phyloP scores from a whole-genome alignment of 2,888 invertebrate species.

The Ceramica pisi region DNA sequence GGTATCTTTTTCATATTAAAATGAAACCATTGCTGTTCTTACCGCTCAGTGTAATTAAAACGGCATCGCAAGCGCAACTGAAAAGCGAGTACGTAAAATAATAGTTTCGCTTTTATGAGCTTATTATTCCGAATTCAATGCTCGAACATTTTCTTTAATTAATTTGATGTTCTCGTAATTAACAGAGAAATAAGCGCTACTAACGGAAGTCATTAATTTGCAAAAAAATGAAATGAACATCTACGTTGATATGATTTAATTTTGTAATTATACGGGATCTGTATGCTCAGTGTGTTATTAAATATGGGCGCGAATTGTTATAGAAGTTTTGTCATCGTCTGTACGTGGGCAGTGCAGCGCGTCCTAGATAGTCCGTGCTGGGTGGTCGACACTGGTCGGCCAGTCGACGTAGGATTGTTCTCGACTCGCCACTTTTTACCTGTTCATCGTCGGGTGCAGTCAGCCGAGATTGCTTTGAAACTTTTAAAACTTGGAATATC shows the following conservation, averaged over 20 bases:
- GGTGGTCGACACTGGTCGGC: constrained; percentile 73
- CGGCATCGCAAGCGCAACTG: constrained; percentile 82
- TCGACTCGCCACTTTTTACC: constrained; percentile 74
- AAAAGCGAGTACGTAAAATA: constrained; percentile 76
- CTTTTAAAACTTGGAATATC: constrained; percentile 68
- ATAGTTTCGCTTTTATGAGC: constrained; percentile 78
- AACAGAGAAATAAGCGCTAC: constrained; percentile 39
- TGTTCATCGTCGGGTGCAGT: constrained; percentile 62
- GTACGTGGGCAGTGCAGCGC: constrained; percentile 52
- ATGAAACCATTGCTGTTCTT: constrained; percentile 67
- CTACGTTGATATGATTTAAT: constrained; percentile 15
- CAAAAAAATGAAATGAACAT: constrained; percentile 9
- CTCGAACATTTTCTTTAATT: constrained; percentile 50
- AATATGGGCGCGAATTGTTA: constrained; percentile 38
- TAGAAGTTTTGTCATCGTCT: constrained; percentile 56
- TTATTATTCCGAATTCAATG: constrained; percentile 61
- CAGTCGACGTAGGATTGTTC: constrained; percentile 69
- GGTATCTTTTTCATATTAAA: constrained; percentile 62
- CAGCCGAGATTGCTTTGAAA: constrained; percentile 68
- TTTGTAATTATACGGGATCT: constrained; percentile 18
- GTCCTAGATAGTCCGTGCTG: constrained; percentile 72
- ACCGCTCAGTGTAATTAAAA: constrained; percentile 82
- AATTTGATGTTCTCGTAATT: constrained; percentile 49
- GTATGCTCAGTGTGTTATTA: constrained; percentile 37
- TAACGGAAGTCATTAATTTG: constrained; percentile 25